phyloP scores from a whole-genome alignment of 2,113 vertebrate species.

The Corythornis madagascariensis region DNA sequence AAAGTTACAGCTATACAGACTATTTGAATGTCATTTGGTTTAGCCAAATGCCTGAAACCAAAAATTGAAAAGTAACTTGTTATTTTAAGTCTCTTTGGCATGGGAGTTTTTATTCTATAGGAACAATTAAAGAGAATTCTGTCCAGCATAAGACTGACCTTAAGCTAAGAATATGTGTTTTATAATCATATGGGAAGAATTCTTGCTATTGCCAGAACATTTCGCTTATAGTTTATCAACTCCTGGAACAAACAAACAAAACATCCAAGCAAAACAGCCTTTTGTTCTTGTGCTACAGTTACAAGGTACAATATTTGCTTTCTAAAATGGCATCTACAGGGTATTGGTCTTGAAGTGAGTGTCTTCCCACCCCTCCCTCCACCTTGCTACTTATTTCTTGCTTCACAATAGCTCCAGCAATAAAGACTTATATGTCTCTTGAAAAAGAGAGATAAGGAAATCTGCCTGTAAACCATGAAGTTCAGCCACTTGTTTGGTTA shows the following conservation, averaged over 20 bases:
- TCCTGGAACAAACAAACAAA: not conserved
- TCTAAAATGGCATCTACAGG: not conserved
- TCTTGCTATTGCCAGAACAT: not conserved
- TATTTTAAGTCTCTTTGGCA: not conserved
- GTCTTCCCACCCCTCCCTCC: not conserved
- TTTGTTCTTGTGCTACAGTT: not conserved
- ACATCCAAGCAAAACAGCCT: not conserved
- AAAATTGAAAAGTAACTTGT: not conserved
- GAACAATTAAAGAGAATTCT: not conserved
- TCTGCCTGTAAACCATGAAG: constrained; percentile 55
- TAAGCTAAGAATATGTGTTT: not conserved
- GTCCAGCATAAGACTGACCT: not conserved
- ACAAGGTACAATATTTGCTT: not conserved
- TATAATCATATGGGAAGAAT: not conserved
- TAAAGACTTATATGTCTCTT: not conserved
- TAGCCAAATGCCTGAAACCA: not conserved
- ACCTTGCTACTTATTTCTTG: not conserved
- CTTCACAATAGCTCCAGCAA: constrained; percentile 12
- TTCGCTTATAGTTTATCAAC: not conserved
- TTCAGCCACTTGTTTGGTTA: constrained; percentile 35
- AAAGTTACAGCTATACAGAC: not conserved
- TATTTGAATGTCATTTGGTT: not conserved
- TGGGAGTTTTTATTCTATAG: not conserved
- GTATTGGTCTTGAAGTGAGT: not conserved
- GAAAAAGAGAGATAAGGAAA: constrained; percentile 55